A percentile compares a stretch with the other conserved stretches of the same genome.
Conservation (phyloP, 2,113 vertebrate genomes). For the Amia ocellicauda region DNA sequence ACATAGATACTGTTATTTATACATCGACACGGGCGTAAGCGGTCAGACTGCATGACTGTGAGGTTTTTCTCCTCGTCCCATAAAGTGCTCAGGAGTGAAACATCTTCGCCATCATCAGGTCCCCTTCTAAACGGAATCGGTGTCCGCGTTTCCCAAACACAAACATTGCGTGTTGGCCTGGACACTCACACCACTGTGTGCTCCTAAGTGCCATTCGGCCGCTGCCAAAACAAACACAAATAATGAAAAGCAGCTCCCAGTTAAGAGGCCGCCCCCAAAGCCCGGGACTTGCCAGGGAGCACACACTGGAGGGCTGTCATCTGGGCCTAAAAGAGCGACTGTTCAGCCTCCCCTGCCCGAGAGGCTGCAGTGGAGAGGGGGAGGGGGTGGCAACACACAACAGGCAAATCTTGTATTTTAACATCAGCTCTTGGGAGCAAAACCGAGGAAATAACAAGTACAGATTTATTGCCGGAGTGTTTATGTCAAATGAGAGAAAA, state of each 20-base stretch:
- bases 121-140: conserved; percentile 53
- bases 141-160: conserved; percentile 42
- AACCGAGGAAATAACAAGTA: conserved; percentile 44
- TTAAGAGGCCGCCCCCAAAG: conserved; percentile 43
- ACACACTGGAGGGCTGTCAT: conserved; percentile 65
- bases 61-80: conserved; percentile 13
- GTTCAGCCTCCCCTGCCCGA: conserved; percentile 45
- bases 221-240: conserved; percentile 69
- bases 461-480: conserved; percentile 42
- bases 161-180: conserved; percentile 54
- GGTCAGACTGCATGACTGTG: conserved; percentile 34
- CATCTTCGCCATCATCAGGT: conserved; percentile 43
- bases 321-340: conserved; percentile 58
- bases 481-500: conserved; percentile 36
- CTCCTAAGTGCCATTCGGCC: conserved; percentile 60
- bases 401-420: conserved; percentile 44
- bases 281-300: conserved; percentile 46
- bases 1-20: no score
- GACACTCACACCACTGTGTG: conserved; percentile 48
- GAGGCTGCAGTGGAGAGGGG: conserved; percentile 15
- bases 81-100: conserved; percentile 1
- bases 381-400: conserved; percentile 23
- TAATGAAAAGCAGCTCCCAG: conserved; percentile 72
- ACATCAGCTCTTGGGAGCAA: conserved; percentile 31
- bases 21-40: no score